Base-by-base conservation (phyloP, 1,140 invertebrate species). In the Ostrea edulis region DNA sequence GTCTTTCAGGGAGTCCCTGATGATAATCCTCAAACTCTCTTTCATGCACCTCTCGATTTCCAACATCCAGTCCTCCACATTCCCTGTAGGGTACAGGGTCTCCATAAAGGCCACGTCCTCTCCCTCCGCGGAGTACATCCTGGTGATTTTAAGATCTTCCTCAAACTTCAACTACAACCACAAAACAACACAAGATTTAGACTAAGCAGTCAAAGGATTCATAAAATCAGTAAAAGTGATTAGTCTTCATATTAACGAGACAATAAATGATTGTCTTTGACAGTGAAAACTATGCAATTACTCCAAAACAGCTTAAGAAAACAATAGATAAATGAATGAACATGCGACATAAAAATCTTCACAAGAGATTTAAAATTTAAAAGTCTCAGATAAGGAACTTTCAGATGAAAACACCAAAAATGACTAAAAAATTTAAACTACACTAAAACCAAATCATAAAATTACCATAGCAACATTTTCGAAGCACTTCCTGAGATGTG, bases 401-500 rank as follows among this genome's bases (percentile, higher is more conserved):
- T 44, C 1, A 44, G 35, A 44, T 5, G 5, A 44, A 44, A 44
- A 44, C 5, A 44, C 2, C 35, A 44, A 5, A 44, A 44, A 44
- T 44, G 35, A 44, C 35, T 44, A 1, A 44, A 44, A 44, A 44
- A 2, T 44, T 44, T 2, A 44, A 44, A 44, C 35, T 44, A 44
- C 35, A 44, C 35, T 44, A 44, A 44, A 44, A 44, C 35, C 35
- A 44, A 44, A 44, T 44, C 35, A 44, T 44, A 44, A 20, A 90
- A 84, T 90, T 94, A 97, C 96, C 95, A 95, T 96, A 35, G 96
- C 96, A 92, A 97, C 97, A 92, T 97, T 97, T 92, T 97, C 97
- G 92, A 97, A 97, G 94, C 97, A 97, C 93, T 97, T 97, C 89
- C 96, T 96, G 11, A 97, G 94, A 95, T 97, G 97, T 0, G 97